These are phyloP conservation scores for Amphipoea oculea DNA, from an alignment of 2,888 invertebrate genomes.

Conservation along the genomic window DNA sequence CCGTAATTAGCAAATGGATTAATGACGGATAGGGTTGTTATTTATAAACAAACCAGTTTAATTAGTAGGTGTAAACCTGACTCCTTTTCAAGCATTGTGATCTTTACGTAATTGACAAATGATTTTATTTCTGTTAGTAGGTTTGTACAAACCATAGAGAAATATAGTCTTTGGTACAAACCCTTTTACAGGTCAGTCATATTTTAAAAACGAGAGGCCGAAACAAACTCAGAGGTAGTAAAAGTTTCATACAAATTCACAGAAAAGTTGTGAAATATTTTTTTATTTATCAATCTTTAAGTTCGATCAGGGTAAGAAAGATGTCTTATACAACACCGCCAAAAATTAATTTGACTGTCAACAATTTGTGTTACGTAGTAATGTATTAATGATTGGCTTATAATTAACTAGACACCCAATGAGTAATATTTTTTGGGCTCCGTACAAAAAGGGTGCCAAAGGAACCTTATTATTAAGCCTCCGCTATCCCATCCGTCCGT, in stretches of 20 bases:
- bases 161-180: no score
- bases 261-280: neutral
- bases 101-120: neutral
- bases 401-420: neutral
- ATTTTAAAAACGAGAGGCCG: no score
- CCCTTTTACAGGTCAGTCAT: no score
- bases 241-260: neutral
- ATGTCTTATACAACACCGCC: neutral
- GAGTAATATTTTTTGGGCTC: neutral
- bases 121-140: neutral
- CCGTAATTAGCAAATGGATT: slow-evolving; percentile 43
- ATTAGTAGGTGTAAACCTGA: neutral
- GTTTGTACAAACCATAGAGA: no score
- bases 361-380: neutral
- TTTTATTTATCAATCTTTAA: neutral
- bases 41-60: slow-evolving; percentile 3
- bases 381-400: neutral
- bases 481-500: no score
- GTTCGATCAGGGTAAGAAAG: neutral
- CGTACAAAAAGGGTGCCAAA: no score
- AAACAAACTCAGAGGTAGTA: neutral
- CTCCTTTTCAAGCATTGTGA: neutral
- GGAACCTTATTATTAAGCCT: no score
- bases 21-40: slow-evolving; percentile 11
- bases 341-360: neutral